Conservation (phyloP, 53 echinoderm and acorn worm genomes). For the Echinometra lucunter region DNA sequence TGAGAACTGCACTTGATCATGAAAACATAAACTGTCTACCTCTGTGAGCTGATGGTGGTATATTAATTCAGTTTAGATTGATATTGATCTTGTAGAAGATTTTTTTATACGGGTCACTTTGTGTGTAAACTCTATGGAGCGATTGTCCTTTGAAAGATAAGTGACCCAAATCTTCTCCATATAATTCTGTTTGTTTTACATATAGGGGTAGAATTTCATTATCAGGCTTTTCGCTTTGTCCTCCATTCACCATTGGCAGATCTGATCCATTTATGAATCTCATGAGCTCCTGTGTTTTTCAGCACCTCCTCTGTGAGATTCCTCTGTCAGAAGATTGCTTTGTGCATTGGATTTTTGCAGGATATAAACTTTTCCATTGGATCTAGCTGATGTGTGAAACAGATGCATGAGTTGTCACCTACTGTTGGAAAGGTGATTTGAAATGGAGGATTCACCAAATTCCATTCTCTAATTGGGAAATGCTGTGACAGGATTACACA, state of each 20-base stretch:
- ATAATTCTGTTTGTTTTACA: neutral
- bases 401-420: neutral
- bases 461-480: neutral
- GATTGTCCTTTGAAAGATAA: neutral
- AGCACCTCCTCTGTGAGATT: neutral
- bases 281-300: neutral
- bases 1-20: neutral
- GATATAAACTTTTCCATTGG: neutral
- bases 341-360: neutral
- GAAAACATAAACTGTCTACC: neutral
- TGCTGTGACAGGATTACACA: neutral
- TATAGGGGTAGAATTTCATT: neutral
- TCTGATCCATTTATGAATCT: neutral
- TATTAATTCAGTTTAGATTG: neutral
- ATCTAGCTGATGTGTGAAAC: slow-evolving; percentile 18
- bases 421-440: neutral
- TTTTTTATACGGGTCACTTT: neutral
- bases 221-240: neutral
- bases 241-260: neutral
- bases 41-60: neutral
- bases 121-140: neutral
- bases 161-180: neutral
- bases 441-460: neutral
- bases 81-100: neutral
- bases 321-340: neutral